A percentile compares a stretch with the other conserved stretches of the same genome.
These are phyloP conservation scores for Eupeodes corollae DNA, from an alignment of 1,140 invertebrate genomes.

Conservation along the genomic window DNA sequence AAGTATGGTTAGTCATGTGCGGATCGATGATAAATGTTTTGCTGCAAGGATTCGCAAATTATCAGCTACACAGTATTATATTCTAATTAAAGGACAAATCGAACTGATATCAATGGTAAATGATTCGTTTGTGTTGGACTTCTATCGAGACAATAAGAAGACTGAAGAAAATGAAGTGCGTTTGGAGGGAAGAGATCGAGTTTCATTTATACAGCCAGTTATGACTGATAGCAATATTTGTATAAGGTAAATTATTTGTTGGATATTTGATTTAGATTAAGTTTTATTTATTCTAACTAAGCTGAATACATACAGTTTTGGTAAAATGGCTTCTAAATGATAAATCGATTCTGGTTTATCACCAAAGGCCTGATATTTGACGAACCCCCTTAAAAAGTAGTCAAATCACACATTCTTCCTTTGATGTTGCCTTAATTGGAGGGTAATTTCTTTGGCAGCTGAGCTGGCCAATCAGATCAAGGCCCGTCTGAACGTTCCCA, in stretches of 20 bases:
- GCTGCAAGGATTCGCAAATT: constrained; percentile 43
- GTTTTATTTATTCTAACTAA: not conserved
- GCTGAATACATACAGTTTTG: no score
- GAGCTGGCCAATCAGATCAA: no score
- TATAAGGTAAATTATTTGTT: constrained; percentile 11
- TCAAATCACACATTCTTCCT: no score
- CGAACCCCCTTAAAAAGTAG: no score
- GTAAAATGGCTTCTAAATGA: no score
- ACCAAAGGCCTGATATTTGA: no score
- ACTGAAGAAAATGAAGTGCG: not conserved
- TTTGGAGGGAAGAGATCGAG: constrained; percentile 8
- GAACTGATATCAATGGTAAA: constrained; percentile 46
- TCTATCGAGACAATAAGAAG: constrained; percentile 12
- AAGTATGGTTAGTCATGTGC: constrained; percentile 11
- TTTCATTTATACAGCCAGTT: constrained; percentile 17
- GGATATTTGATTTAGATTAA: not conserved
- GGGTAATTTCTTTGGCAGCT: no score
- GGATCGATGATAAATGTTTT: constrained; percentile 21
- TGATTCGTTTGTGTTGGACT: constrained; percentile 31
- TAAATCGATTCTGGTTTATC: no score
- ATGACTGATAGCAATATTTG: constrained; percentile 12
- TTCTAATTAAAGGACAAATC: constrained; percentile 50
- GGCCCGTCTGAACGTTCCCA: no score
- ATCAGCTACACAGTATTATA: constrained; percentile 49
- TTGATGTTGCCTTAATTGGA: no score